Conservation (phyloP, 1,140 invertebrate genomes). For the Bombyx mori region DNA sequence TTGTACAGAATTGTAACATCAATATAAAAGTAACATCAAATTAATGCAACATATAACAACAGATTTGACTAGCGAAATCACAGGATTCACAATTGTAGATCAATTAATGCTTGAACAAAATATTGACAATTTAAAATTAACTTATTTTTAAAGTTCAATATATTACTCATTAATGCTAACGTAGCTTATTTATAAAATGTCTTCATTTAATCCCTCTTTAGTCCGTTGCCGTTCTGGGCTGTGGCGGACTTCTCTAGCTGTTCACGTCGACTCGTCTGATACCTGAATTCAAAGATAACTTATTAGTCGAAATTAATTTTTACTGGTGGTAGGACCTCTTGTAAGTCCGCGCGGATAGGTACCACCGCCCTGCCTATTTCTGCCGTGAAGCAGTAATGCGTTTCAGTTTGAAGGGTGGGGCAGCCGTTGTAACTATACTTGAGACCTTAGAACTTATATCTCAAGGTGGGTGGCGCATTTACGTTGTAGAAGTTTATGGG, state of each 20-base stretch:
- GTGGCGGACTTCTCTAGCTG: conserved; percentile 58
- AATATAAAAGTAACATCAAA: not conserved
- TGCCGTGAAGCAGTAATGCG: too few relatives aligned
- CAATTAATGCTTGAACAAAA: too few relatives aligned
- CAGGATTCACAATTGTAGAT: conserved; percentile 6
- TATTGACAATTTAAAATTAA: too few relatives aligned
- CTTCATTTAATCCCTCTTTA: conserved; percentile 74
- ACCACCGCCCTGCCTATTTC: too few relatives aligned
- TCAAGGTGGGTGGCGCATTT: too few relatives aligned
- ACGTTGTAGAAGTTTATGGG: too few relatives aligned
- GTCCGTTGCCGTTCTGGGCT: conserved; percentile 74
- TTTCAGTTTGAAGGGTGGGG: too few relatives aligned
- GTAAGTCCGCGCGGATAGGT: too few relatives aligned
- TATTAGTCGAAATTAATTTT: not conserved
- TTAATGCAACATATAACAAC: not conserved
- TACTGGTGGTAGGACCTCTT: too few relatives aligned
- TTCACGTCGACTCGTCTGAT: conserved; percentile 74
- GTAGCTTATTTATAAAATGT: conserved; percentile 1
- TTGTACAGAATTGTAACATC: not conserved
- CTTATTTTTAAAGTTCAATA: not conserved
- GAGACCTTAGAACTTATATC: too few relatives aligned
- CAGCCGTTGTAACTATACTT: too few relatives aligned
- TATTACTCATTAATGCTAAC: not conserved
- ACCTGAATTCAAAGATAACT: conserved; percentile 41
- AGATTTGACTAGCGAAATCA: conserved; percentile 26